A percentile compares a stretch with the other conserved stretches of the same genome.
Evolutionary conservation across 2,113 vertebrate species (phyloP).

Genomic region (Microcebus lehilahytsara): DNA sequence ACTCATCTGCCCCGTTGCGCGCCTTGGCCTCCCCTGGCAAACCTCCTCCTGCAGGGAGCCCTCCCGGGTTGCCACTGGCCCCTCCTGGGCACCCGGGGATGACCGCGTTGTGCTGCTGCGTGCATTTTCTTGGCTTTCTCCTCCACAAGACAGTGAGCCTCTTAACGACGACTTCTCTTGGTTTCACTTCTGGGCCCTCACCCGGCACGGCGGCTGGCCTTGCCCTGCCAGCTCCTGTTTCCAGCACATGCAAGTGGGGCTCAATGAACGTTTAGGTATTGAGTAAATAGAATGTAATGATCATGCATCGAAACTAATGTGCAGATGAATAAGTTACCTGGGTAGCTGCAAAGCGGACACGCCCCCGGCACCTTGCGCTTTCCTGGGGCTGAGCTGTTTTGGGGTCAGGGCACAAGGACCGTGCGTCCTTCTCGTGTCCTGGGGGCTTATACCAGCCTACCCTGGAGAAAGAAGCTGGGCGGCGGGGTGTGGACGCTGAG

Average conservation of each 20-base stretch:
- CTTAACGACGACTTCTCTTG: background rate
- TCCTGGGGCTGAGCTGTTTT: accelerated
- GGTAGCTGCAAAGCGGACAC: accelerated
- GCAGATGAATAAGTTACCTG: accelerated
- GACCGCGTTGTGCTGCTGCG: accelerated
- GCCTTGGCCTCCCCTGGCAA: accelerated
- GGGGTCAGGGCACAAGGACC: accelerated
- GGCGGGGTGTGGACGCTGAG: accelerated
- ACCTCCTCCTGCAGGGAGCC: background rate
- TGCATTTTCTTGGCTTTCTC: background rate
- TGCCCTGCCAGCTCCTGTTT: accelerated
- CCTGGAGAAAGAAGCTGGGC: accelerated
- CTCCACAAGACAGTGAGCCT: background rate
- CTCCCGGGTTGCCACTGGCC: background rate
- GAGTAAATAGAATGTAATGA: background rate
- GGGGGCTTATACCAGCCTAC: accelerated
- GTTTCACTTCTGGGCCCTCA: background rate
- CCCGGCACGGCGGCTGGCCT: accelerated
- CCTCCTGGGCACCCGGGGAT: background rate
- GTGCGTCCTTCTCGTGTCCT: accelerated
- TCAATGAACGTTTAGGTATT: accelerated
- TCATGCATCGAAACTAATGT: background rate
- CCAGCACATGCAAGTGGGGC: accelerated
- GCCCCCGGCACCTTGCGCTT: accelerated
- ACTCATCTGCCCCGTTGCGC: background rate